A percentile compares a stretch with the other conserved stretches of the same genome.
Evolutionary conservation across 2,113 vertebrate species (phyloP).

Genomic region (Tragelaphus imberbis): DNA sequence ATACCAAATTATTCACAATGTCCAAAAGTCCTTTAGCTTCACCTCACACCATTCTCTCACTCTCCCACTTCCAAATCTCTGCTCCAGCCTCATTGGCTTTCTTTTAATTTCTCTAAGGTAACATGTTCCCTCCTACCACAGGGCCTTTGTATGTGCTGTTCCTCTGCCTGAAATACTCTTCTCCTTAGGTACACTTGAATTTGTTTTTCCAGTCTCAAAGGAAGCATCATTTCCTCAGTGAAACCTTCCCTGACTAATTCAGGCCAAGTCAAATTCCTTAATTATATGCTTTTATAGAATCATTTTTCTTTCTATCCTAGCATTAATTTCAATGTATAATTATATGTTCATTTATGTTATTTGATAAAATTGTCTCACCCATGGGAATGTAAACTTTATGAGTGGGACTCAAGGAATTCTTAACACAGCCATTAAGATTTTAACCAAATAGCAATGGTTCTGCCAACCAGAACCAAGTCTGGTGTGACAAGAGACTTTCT

Average conservation of each 20-base stretch:
- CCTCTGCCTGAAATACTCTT: background rate
- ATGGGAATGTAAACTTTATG: background rate
- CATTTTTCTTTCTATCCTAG: background rate
- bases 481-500: background rate
- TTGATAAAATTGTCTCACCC: background rate
- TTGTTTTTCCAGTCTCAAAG: background rate
- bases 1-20: background rate
- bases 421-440: background rate
- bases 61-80: background rate
- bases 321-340: background rate
- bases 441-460: background rate
- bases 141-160: background rate
- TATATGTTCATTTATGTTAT: background rate
- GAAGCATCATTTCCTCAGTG: background rate
- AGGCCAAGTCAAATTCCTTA: background rate
- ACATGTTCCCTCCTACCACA: background rate
- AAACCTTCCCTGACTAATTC: background rate
- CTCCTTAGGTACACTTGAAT: background rate
- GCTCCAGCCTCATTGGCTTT: background rate
- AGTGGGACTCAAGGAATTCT: background rate
- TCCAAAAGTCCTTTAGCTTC: background rate
- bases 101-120: background rate
- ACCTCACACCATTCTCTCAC: background rate
- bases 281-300: background rate
- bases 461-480: background rate